These are phyloP conservation scores for Rallus crepitans DNA, from an alignment of 2,797 vertebrate genomes.

Conservation along the genomic window DNA sequence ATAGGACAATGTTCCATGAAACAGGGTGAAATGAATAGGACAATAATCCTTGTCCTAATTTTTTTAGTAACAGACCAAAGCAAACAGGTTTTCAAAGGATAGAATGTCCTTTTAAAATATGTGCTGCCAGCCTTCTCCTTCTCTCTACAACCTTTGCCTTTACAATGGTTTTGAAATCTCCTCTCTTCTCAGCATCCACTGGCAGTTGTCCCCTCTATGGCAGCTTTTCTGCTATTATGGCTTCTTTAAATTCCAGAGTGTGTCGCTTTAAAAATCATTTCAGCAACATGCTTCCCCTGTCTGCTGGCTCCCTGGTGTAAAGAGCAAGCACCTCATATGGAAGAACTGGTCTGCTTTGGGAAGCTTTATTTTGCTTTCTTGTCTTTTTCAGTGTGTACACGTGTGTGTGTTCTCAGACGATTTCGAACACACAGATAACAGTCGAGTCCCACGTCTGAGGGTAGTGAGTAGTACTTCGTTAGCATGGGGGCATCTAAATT, in stretches of 20 bases:
- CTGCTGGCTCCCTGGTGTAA: neutral
- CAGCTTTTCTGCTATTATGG: neutral
- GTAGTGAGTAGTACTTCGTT: neutral
- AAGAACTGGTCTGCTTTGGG: neutral
- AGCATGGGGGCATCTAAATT: neutral
- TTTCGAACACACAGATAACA: neutral
- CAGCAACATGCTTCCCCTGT: neutral
- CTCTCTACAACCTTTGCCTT: neutral
- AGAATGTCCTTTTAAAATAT: constrained; percentile 32
- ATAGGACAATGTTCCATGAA: constrained; percentile 69
- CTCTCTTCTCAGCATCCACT: neutral
- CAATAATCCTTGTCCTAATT: constrained; percentile 67
- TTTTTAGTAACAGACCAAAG: constrained; percentile 55
- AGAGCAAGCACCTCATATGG: neutral
- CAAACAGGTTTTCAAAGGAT: constrained; percentile 34
- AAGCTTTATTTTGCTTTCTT: neutral
- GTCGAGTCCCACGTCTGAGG: neutral
- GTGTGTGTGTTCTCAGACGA: neutral
- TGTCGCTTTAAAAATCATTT: neutral
- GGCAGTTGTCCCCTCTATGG: neutral
- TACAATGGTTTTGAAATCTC: neutral
- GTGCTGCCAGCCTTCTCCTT: neutral
- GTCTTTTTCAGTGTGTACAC: neutral
- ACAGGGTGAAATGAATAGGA: constrained; percentile 65
- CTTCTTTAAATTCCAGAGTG: neutral